These are phyloP conservation scores for Squalus acanthias DNA, from an alignment of 2,797 vertebrate species.

Conservation along the genomic window DNA sequence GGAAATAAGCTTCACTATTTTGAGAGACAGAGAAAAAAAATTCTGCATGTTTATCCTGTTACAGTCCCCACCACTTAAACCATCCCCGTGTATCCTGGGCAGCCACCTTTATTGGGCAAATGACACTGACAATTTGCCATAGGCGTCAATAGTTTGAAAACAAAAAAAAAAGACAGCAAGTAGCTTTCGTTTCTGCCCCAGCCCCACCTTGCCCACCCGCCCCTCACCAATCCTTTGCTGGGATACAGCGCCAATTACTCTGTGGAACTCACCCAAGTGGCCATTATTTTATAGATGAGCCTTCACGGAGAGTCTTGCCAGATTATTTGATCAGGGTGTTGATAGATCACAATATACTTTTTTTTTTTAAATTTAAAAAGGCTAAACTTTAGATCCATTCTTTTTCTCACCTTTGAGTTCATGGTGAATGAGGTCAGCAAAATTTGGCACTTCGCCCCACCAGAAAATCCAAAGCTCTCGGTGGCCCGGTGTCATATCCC, in stretches of 20 bases:
- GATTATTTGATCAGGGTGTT: not conserved
- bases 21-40: not conserved
- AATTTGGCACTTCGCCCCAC: conserved; percentile 97
- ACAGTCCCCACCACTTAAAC: not conserved
- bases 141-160: not conserved
- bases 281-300: conserved; percentile 38
- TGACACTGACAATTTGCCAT: not conserved
- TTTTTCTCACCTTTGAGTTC: conserved; percentile 77
- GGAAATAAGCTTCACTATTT: not conserved
- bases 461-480: conserved; percentile 97
- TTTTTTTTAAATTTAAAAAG: not conserved
- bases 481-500: conserved; percentile 87
- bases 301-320: rapidly evolving
- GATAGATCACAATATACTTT: not conserved
- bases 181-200: not conserved
- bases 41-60: not conserved
- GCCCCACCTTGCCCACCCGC: not conserved
- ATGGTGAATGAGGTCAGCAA: conserved; percentile 88
- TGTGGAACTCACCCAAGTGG: conserved; percentile 15
- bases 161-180: not conserved
- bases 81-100: too few relatives aligned
- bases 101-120: too few relatives aligned
- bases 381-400: not conserved
- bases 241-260: not conserved
- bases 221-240: not conserved